Evolutionary conservation across 1,140 invertebrate species (phyloP).

Genomic region (Melanaphis sacchari): DNA sequence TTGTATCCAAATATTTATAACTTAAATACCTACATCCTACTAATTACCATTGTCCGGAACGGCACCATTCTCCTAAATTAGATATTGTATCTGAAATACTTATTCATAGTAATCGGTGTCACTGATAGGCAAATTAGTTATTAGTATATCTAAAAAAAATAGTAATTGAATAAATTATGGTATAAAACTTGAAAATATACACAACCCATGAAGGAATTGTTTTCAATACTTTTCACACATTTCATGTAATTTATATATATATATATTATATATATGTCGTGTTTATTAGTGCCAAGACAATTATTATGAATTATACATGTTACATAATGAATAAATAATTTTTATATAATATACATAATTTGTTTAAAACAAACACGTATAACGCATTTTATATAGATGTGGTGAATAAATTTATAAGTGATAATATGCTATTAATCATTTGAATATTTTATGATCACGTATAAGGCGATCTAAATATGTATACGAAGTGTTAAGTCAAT

Average conservation of each 20-base stretch:
- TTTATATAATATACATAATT: not conserved
- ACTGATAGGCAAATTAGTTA: not conserved
- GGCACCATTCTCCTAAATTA: no score
- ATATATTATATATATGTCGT: not conserved
- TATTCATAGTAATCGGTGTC: no score
- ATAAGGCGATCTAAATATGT: not conserved
- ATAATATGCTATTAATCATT: not conserved
- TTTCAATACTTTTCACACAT: not conserved
- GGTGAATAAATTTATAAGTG: not conserved
- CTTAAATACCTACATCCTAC: no score
- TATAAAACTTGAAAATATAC: not conserved
- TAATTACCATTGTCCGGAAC: no score
- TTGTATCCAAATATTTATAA: no score
- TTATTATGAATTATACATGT: not conserved
- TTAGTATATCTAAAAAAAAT: not conserved
- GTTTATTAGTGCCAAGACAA: not conserved
- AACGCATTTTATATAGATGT: not conserved
- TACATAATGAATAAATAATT: constrained; percentile 6
- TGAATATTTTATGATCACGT: not conserved
- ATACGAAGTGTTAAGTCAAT: not conserved
- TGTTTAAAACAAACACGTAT: not conserved
- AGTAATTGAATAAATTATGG: not conserved
- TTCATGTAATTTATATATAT: not conserved
- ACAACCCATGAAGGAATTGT: not conserved
- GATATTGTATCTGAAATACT: no score